Base-by-base conservation (phyloP, 2,797 vertebrate species). In the Glyptemys insculpta region DNA sequence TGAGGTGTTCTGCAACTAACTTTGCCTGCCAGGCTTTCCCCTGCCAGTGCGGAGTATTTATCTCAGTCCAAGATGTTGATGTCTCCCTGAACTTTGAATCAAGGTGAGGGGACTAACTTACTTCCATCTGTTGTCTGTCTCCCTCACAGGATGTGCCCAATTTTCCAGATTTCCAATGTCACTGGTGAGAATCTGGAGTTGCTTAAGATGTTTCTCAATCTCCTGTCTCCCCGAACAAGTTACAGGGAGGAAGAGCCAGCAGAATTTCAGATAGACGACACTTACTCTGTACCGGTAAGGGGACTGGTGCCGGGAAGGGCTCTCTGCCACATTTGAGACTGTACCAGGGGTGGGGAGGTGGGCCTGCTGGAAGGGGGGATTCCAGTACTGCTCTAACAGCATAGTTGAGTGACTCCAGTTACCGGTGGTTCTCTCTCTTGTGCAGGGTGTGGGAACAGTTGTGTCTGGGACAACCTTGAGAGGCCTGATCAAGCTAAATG, bases 81-180 rank as follows among this genome's bases (percentile, higher is more conserved):
- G 80, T 94, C 79, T 94, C 59, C 81, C 47, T 91, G 47, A 80
- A 8, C 0, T 1, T 79, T 68, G 65, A 95, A 93, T 76, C 31
- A 72, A 88, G 80, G 68, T 83, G 91, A 41, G 87, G 56, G 88
- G 44, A 79, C 87, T 18, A 97, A 85, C 29, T 65, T 96, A 81
- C 94, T 78, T 95, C 50, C 0, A 0, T 88, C 93, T 90, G n/a
- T 92, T 49, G 52, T 94, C 27, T 18, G 56, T 95, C 87, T 92
- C 84, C 23, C 83, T 53, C 92, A 87, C 96, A 99, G 99, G 98
- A 99, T 99, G 99, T 99, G 99, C 97, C 99, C 99, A 0, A 99
- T 99, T 97, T 99, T 99, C 98, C 99, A 99, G 98, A 99, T 99
- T 97, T 99, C 99, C 86, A 99, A 99, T 23, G 99, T 99, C 81